Conservation (phyloP, 2,888 invertebrate species). For the Pollenia angustigena region DNA sequence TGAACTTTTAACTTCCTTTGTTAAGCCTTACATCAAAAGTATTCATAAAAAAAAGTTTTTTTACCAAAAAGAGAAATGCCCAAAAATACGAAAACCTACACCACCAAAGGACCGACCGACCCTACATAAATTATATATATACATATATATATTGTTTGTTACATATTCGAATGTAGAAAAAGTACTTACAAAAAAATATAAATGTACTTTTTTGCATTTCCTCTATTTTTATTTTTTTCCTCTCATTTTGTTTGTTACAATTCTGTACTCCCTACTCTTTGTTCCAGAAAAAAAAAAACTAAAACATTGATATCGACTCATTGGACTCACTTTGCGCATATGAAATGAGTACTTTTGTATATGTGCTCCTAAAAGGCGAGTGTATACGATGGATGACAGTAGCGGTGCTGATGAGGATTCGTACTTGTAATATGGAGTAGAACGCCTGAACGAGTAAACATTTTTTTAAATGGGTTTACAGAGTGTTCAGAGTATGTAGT, state of each 20-base stretch:
- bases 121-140: constrained; percentile 38
- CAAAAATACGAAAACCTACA: not conserved
- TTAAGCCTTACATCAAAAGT: not conserved
- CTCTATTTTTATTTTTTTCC: constrained; percentile 35
- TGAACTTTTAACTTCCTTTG: not conserved
- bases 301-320: constrained; percentile 49
- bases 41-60: not conserved
- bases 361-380: constrained; percentile 36
- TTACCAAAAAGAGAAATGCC: not conserved
- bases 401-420: constrained; percentile 22
- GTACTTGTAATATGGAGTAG: constrained; percentile 28
- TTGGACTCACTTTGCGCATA: constrained; percentile 68
- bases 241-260: not conserved
- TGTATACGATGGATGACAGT: not conserved
- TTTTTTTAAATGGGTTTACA: constrained; percentile 32
- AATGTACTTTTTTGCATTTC: constrained; percentile 26
- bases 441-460: constrained; percentile 38
- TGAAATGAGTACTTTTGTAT: constrained; percentile 39
- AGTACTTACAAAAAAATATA: constrained; percentile 21
- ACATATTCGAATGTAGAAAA: constrained; percentile 27
- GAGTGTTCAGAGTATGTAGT: not conserved
- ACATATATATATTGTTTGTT: constrained; percentile 9
- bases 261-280: constrained; percentile 37
- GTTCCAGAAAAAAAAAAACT: constrained; percentile 18
- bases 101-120: constrained; percentile 2